Evolutionary conservation across 1,140 invertebrate species (phyloP).

Genomic region (Hormaphis cornu): DNA sequence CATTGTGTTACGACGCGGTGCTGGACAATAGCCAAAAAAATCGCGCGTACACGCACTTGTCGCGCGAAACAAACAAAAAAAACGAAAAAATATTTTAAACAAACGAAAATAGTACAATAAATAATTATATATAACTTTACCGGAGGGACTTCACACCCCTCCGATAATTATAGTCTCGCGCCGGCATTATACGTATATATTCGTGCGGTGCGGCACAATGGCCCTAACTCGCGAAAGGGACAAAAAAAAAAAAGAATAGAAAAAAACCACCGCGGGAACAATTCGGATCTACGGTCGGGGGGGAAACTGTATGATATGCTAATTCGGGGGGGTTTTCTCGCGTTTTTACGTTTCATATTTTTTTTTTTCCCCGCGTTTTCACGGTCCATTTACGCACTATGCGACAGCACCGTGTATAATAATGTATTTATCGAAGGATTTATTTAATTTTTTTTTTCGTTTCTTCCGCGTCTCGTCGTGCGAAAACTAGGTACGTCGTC

Average conservation of each 20-base stretch:
- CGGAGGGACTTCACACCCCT: background rate
- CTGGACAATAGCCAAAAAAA: slow-evolving; percentile 2
- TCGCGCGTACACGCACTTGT: background rate
- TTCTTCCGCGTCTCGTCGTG: background rate
- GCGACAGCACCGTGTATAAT: background rate
- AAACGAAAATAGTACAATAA: too few species aligned
- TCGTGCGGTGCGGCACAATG: too few species aligned
- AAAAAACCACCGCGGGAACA: too few species aligned
- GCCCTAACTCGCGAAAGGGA: too few species aligned
- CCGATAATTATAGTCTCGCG: too few species aligned
- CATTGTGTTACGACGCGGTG: background rate
- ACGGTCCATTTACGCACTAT: slow-evolving; percentile 11
- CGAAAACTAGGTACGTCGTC: too few species aligned
- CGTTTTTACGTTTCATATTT: background rate
- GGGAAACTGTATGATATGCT: slow-evolving; percentile 18
- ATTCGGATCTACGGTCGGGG: too few species aligned
- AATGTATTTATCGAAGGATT: background rate
- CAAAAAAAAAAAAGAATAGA: too few species aligned
- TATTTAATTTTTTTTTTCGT: background rate
- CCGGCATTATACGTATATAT: too few species aligned
- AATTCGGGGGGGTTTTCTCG: background rate
- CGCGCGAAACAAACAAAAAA: background rate
- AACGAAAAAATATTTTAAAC: background rate
- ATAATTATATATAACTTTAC: background rate
- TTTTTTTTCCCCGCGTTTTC: slow-evolving; percentile 10